A percentile compares a stretch with the other conserved stretches of the same genome.
Conservation (phyloP, 1,140 invertebrate species). For the Brachionus calyciflorus region DNA sequence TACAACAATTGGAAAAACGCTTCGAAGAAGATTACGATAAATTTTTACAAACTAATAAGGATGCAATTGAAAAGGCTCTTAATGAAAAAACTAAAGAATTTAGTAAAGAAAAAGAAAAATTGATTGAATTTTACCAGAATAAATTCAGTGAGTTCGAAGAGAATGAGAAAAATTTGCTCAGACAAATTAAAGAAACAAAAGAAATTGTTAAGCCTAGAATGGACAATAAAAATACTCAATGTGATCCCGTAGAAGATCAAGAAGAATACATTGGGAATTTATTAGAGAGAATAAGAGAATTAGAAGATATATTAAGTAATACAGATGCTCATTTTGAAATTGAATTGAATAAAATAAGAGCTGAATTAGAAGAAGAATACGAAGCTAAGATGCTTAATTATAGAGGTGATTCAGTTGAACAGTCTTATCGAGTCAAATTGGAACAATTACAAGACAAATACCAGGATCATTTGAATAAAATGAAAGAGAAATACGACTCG, state of each 20-base stretch:
- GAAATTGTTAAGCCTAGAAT: background rate
- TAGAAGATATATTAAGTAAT: slow-evolving; percentile 29
- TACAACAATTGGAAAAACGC: slow-evolving; percentile 28
- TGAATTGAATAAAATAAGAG: slow-evolving; percentile 27
- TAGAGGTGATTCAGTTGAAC: slow-evolving; percentile 9
- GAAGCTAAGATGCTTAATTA: background rate
- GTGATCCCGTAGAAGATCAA: background rate
- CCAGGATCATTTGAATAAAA: slow-evolving; percentile 21
- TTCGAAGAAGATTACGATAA: slow-evolving; percentile 41
- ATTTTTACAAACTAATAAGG: slow-evolving; percentile 37
- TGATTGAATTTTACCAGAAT: slow-evolving; percentile 28
- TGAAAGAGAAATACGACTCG: slow-evolving; percentile 14
- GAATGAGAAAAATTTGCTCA: background rate
- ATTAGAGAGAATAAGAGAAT: background rate
- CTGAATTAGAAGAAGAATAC: slow-evolving; percentile 39
- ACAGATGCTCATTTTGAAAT: slow-evolving; percentile 45
- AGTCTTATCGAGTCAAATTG: background rate
- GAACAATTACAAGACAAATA: slow-evolving; percentile 27
- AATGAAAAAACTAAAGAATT: slow-evolving; percentile 17
- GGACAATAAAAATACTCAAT: background rate
- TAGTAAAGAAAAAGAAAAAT: background rate
- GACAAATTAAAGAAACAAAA: slow-evolving; percentile 11
- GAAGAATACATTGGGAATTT: slow-evolving; percentile 13
- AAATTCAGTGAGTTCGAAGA: slow-evolving; percentile 10
- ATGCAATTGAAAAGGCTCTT: background rate